Evolutionary conservation across 2,113 vertebrate species (phyloP), one percentile per base, ranked within the genome.

Genomic region (Scytalopus superciliaris): DNA sequence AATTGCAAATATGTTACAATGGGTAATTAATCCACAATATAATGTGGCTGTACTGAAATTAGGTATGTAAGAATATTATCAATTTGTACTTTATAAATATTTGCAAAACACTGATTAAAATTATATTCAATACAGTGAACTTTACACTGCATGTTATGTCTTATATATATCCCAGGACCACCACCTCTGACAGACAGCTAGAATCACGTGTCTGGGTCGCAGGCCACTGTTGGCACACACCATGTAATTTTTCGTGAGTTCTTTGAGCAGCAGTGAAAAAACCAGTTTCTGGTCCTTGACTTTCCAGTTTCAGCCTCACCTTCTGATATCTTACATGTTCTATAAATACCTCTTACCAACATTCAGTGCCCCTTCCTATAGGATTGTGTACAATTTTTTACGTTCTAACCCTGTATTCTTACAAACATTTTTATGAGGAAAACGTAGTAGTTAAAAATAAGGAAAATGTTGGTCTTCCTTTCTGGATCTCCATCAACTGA

Each of bases 401-500:
- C 14, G 15, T 82, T 89, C 35, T 89, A 76, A 86, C 70, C 76
- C n/a, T 89, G 23, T 47, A 62, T 47, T 37, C 1, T 80, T 89
- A 83, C 19, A 66, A 55, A 40, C 6, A 18, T 60, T 76, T 91
- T 86, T 81, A 37, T 40, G 42, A 18, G 8, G 18, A 7, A 78
- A 89, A 30, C 2, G 1, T 0, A 2, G n/a, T 47, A 44, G 37
- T 37, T 81, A 63, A 93, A 93, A 95, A 53, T 66, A 37, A 77
- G 33, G n/a, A 63, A 95, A 96, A 62, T 21, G 30, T 17, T 9
- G 9, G 87, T 63, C 72, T 8, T 75, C 14, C 22, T 85, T 92
- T 68, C 82, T 68, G 47, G 37, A 30, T 88, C 53, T 91, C 82
- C 85, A 47, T 60, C 95, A 86, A 25, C 68, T 53, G 69, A 93